Evolutionary conservation across 2,113 vertebrate species (phyloP), one percentile per base, ranked within the genome.

Genomic region (Phyllostomus hastatus): DNA sequence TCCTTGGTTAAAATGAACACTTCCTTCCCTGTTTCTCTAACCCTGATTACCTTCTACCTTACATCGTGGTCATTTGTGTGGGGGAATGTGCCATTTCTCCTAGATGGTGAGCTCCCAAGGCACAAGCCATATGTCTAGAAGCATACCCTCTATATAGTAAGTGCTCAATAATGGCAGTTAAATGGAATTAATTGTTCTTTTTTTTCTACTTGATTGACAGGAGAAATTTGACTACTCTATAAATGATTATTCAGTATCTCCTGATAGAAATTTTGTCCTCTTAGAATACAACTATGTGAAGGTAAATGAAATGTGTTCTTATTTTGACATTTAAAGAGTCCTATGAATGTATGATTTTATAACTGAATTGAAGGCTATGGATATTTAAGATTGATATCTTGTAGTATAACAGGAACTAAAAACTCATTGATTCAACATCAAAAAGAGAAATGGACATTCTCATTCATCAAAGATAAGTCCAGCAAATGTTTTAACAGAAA

Each of bases 231-330:
- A 97, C 96, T 90, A 97, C 98, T 97, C 84, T 22, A 26, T 96
- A 89, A 96, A 82, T 97, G 80, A 98, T 73, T 98, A 97, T 91
- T 84, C 4, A 24, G 81, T 99, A 59, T 99, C 99, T 88, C 73
- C 98, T 50, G 98, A 99, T 82, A 72, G 89, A 84, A 95, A 93
- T 48, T 99, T 98, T 95, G 92, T 98, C 95, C 98, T 99, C 91
- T 97, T 99, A 33, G 98, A 97, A 33, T 98, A 98, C 97, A 98
- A 84, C 94, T 98, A 98, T 79, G 95, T 81, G 84, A 99, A 99
- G 99, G 99, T 99, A 99, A 90, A 93, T 78, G 28, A 24, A 75
- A 33, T 79, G 4, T 0, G 93, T 92, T 94, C 43, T 94, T 69
- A 50, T 15, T 50, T 10, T 78, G 46, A 52, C 69, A 80, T 89